These are phyloP conservation scores for Tetragnatha versicolor DNA, from an alignment of 1,140 invertebrate species.

Conservation along the genomic window DNA sequence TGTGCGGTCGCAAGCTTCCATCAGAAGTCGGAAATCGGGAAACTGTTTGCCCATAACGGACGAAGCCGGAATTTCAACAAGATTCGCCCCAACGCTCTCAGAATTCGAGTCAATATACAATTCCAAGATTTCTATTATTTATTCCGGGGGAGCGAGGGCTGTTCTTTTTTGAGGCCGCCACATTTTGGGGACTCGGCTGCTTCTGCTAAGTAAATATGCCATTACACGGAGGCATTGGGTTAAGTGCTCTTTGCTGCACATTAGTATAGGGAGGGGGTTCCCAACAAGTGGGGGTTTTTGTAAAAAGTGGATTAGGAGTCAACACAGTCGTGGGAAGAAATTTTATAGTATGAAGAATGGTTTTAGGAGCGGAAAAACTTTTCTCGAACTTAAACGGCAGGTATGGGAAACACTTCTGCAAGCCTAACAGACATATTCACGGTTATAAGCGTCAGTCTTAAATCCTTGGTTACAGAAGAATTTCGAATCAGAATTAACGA, in stretches of 20 bases:
- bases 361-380: no score
- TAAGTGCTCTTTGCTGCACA: conserved; percentile 23
- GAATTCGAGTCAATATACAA: conserved; percentile 48
- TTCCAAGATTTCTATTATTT: conserved; percentile 39
- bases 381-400: no score
- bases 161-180: conserved; percentile 17
- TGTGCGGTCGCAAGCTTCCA: conserved; percentile 26
- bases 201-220: conserved; percentile 42
- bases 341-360: conserved; percentile 2
- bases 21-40: conserved; percentile 33
- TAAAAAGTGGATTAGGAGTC: not conserved
- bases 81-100: conserved; percentile 30
- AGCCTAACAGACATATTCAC: no score
- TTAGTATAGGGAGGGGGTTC: not conserved
- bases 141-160: conserved; percentile 20
- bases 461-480: no score
- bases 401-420: no score
- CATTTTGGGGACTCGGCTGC: conserved; percentile 20
- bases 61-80: conserved; percentile 37
- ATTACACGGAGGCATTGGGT: conserved; percentile 3
- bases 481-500: no score
- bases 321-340: not conserved
- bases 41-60: conserved; percentile 38
- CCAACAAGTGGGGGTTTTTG: not conserved
- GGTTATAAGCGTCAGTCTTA: no score